Evolutionary conservation across 2,797 vertebrate species (phyloP).

Genomic region (Ptychobarbus kaznakovi): DNA sequence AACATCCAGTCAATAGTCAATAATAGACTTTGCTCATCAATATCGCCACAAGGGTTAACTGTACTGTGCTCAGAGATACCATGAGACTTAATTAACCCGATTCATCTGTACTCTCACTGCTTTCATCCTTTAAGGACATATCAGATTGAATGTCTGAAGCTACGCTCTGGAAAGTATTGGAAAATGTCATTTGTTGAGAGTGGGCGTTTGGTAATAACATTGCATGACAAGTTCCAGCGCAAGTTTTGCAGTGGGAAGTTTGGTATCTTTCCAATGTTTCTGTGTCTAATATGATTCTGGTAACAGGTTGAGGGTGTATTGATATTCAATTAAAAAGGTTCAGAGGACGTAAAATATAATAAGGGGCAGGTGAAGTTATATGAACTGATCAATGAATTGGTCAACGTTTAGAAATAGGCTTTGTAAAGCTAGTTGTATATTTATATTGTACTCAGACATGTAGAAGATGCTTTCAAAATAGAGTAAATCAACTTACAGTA

Average conservation of each 20-base stretch:
- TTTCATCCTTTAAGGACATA: conserved; percentile 45
- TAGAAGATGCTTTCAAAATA: conserved; percentile 16
- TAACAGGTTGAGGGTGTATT: background rate
- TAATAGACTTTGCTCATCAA: conserved; percentile 81
- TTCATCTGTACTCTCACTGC: conserved; percentile 56
- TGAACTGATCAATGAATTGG: background rate
- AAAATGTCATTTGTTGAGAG: conserved; percentile 24
- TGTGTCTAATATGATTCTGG: background rate
- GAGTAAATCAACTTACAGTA: background rate
- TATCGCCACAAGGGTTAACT: conserved; percentile 60
- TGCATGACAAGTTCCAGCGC: background rate
- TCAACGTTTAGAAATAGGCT: background rate
- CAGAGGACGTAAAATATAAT: background rate
- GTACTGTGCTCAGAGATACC: conserved; percentile 79
- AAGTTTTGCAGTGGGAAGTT: background rate
- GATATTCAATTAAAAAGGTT: conserved; percentile 1
- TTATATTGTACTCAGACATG: background rate
- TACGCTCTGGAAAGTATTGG: background rate
- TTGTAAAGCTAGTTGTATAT: background rate
- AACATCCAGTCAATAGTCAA: conserved; percentile 81
- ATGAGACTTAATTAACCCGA: conserved; percentile 78
- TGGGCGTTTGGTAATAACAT: conserved; percentile 21
- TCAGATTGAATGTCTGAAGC: conserved; percentile 15
- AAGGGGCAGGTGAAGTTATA: background rate
- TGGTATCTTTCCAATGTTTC: background rate